Evolutionary conservation across 2,888 invertebrate species (phyloP).

Genomic region (Lathronympha strigana): DNA sequence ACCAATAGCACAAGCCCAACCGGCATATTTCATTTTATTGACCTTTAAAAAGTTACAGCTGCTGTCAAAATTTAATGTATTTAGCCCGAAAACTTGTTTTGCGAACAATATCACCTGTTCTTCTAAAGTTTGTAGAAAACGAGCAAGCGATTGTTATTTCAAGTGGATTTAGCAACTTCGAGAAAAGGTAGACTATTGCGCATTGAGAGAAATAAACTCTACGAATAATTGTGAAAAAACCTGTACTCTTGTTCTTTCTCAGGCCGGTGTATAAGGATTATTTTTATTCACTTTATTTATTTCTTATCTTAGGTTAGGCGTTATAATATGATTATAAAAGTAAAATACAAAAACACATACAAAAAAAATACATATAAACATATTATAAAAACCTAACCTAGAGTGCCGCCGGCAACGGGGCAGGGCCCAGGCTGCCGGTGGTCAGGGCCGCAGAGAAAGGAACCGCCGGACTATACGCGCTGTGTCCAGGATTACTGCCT

Average conservation of each 20-base stretch:
- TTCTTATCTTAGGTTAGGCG: too few relatives aligned
- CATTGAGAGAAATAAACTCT: background rate
- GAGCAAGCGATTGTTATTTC: background rate
- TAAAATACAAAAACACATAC: too few relatives aligned
- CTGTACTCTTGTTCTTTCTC: background rate
- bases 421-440: too few relatives aligned
- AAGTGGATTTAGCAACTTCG: slow-evolving; percentile 5
- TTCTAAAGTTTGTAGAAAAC: slow-evolving; percentile 4
- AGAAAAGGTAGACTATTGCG: slow-evolving; percentile 17
- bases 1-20: background rate
- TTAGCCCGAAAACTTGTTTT: slow-evolving; percentile 26
- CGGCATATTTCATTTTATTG: slow-evolving; percentile 13
- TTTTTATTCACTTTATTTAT: too few relatives aligned
- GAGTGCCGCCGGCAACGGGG: too few relatives aligned
- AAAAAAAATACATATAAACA: too few relatives aligned
- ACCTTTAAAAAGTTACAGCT: slow-evolving; percentile 32
- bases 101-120: background rate
- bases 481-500: too few relatives aligned
- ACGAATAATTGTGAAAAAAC: background rate
- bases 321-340: too few relatives aligned
- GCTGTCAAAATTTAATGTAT: slow-evolving; percentile 33
- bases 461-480: too few relatives aligned
- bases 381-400: too few relatives aligned
- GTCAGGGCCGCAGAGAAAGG: too few relatives aligned
- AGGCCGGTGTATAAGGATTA: too few relatives aligned